A percentile compares a stretch with the other conserved stretches of the same genome.
These are phyloP conservation scores for Crax fasciolata DNA, from an alignment of 2,797 vertebrate species.

Conservation along the genomic window DNA sequence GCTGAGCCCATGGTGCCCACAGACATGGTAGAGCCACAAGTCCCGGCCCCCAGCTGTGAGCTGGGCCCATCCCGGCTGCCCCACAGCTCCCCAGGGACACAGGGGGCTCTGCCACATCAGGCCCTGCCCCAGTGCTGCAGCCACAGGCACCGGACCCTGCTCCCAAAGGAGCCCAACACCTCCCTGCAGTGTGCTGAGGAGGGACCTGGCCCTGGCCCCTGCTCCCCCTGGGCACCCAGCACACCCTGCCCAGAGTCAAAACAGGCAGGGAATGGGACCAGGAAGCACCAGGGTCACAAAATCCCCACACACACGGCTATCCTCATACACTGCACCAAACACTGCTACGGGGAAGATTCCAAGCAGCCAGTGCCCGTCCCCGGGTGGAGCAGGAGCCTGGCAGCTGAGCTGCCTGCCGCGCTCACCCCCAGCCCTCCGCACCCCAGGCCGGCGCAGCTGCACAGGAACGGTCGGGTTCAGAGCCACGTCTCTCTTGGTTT, in stretches of 20 bases:
- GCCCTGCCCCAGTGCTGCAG: background rate
- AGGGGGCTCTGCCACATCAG: background rate
- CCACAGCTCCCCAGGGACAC: accelerated
- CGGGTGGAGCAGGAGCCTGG: background rate
- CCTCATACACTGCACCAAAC: background rate
- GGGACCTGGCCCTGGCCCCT: background rate
- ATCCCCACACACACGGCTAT: background rate
- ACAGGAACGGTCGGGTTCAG: background rate
- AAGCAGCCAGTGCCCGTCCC: background rate
- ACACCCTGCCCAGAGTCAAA: background rate
- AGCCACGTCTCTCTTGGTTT: background rate
- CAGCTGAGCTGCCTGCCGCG: background rate
- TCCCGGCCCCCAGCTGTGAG: background rate
- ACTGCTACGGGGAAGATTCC: background rate
- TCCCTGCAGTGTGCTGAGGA: accelerated
- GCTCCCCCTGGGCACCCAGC: background rate
- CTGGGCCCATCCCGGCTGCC: background rate
- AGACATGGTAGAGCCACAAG: accelerated
- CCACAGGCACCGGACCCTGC: background rate
- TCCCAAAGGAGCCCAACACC: background rate
- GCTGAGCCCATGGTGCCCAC: accelerated
- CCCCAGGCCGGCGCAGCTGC: background rate
- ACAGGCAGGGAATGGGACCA: accelerated
- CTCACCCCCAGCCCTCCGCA: background rate
- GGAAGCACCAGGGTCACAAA: background rate